Evolutionary conservation across 2,888 invertebrate genomes (phyloP).

Genomic region (Brenthis daphne): DNA sequence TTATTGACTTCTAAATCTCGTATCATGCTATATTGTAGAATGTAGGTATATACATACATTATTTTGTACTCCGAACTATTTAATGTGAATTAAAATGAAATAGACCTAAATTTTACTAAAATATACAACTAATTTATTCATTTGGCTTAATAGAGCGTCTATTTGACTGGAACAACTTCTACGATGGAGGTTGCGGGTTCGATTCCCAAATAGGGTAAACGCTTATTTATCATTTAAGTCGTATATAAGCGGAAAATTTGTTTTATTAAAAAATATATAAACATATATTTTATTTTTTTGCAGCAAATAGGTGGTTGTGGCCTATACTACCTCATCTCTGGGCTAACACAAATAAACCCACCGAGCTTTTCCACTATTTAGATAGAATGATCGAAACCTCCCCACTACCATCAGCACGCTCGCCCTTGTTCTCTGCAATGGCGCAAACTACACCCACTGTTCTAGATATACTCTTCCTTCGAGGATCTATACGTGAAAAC

Average conservation of each 20-base stretch:
- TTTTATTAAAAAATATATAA: no score
- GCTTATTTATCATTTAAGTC: no score
- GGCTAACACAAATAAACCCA: constrained; percentile 81
- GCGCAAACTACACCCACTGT: constrained; percentile 87
- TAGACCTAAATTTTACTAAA: no score
- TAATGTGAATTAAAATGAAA: background rate
- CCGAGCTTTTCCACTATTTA: constrained; percentile 65
- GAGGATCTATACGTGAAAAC: constrained; percentile 84
- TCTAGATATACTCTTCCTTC: constrained; percentile 82
- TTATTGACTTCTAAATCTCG: no score
- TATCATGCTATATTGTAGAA: no score
- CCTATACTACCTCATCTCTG: constrained; percentile 84
- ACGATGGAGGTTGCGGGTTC: no score
- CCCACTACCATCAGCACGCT: constrained; percentile 64
- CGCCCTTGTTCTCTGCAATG: constrained; percentile 86
- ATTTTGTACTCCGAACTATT: no score
- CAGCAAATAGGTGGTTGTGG: constrained; percentile 84
- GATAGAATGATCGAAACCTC: constrained; percentile 67
- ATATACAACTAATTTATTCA: no score
- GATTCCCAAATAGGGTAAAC: no score
- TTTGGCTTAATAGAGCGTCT: no score
- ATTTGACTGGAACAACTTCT: no score
- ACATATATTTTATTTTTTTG: constrained; percentile 34
- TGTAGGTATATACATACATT: no score
- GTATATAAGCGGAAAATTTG: background rate